A percentile compares a stretch with the other conserved stretches of the same genome.
These are phyloP conservation scores for Sitobion miscanthi DNA, from an alignment of 1,140 invertebrate species.

Conservation along the genomic window DNA sequence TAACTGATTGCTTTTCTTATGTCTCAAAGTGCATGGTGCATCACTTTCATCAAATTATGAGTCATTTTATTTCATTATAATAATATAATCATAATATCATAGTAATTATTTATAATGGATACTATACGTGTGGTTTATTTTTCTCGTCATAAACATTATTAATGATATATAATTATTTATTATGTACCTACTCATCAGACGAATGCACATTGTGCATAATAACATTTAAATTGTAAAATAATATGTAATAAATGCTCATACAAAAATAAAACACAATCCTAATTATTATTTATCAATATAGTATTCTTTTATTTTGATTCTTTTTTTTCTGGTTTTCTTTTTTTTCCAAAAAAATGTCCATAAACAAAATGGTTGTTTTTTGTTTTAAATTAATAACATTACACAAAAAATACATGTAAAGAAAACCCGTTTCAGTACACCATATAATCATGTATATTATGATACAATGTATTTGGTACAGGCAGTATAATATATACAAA, in stretches of 20 bases:
- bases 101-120: no score
- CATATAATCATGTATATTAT: conserved; percentile 10
- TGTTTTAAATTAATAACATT: conserved; percentile 46
- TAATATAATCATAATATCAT: no score
- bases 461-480: conserved; percentile 9
- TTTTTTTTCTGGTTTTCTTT: conserved; percentile 16
- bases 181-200: not conserved
- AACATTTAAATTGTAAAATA: not conserved
- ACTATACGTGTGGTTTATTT: not conserved
- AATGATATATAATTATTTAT: not conserved
- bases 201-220: not conserved
- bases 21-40: not conserved
- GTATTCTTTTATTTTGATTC: conserved; percentile 33
- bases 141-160: not conserved
- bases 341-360: not conserved
- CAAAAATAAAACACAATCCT: not conserved
- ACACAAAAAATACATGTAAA: conserved; percentile 43
- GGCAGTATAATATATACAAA: conserved; percentile 31
- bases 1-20: not conserved
- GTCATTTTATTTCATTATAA: no score
- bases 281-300: conserved; percentile 21
- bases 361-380: conserved; percentile 41
- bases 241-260: not conserved
- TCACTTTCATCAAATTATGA: no score
- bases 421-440: conserved; percentile 21